Evolutionary conservation across 1,140 invertebrate genomes (phyloP).

Genomic region (Venturia canescens): DNA sequence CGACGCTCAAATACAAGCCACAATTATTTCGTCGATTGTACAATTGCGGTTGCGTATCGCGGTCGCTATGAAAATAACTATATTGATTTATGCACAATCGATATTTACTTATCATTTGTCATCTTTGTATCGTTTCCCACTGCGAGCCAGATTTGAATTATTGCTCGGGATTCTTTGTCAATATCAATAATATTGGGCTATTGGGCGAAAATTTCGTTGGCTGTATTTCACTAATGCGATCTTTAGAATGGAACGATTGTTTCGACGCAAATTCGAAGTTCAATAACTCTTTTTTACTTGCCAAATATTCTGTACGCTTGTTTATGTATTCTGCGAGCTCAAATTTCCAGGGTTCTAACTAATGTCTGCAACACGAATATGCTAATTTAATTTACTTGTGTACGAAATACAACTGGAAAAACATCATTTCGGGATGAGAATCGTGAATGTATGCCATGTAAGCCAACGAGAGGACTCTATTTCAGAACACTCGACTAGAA

Average conservation of each 20-base stretch:
- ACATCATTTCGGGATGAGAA: background rate
- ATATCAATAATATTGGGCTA: background rate
- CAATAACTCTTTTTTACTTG: no score
- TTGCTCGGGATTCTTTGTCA: background rate
- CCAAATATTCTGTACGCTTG: no score
- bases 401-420: background rate
- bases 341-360: no score
- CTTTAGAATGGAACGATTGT: no score
- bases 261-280: no score
- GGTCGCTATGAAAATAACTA: background rate
- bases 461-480: conserved; percentile 23
- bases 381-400: no score
- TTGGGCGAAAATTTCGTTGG: background rate
- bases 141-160: background rate
- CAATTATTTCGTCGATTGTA: background rate
- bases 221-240: no score
- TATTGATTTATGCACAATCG: conserved; percentile 17
- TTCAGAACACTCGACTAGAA: conserved; percentile 62
- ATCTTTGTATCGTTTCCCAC: background rate
- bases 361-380: no score
- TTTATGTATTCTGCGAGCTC: no score
- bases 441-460: background rate
- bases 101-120: conserved; percentile 15
- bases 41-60: background rate
- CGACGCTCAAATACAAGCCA: background rate